phyloP scores from a whole-genome alignment of 2,797 vertebrate genomes.

The Acridotheres tristis region DNA sequence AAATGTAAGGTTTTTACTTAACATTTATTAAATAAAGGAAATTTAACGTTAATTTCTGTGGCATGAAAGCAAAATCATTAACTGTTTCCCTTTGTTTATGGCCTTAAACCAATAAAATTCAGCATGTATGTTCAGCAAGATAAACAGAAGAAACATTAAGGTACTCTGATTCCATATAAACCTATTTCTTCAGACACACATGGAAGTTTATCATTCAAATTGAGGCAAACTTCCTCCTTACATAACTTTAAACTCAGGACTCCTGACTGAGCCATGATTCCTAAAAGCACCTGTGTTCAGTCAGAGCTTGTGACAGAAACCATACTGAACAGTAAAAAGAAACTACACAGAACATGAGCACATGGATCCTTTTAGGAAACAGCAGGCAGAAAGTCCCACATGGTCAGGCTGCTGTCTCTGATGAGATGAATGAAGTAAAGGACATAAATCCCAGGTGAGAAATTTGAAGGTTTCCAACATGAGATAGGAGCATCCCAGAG shows the following conservation, averaged over 20 bases:
- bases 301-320: not conserved
- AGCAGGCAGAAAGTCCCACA: not conserved
- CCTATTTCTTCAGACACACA: not conserved
- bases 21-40: not conserved
- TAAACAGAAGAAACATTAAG: not conserved
- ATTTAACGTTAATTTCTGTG: not conserved
- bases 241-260: not conserved
- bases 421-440: not conserved
- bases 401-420: not conserved
- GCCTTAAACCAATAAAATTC: not conserved
- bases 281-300: not conserved
- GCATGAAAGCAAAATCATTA: not conserved
- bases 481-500: not conserved
- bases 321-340: not conserved
- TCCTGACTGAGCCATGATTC: not conserved
- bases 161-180: not conserved
- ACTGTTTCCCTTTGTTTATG: not conserved
- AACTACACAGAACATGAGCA: accelerated
- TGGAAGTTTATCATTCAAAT: not conserved
- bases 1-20: not conserved
- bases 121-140: not conserved
- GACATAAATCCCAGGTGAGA: not conserved
- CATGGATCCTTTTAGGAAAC: not conserved
- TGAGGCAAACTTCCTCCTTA: not conserved
- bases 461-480: not conserved